These are phyloP conservation scores for Plectropomus leopardus DNA, from an alignment of 2,113 vertebrate genomes.

Conservation along the genomic window DNA sequence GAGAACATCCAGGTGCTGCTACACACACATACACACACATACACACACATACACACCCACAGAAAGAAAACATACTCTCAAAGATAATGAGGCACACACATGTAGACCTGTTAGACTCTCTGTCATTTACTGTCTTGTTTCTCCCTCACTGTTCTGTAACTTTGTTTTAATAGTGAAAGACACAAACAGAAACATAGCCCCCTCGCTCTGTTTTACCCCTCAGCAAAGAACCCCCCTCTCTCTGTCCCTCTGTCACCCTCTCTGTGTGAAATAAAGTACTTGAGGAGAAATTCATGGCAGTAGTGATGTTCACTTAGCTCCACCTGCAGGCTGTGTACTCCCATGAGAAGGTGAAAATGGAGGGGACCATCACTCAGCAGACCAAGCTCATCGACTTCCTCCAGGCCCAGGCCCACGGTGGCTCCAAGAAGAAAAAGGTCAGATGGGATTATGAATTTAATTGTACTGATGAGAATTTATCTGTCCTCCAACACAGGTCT, in stretches of 20 bases:
- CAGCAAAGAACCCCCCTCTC: not conserved
- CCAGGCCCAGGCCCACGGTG: constrained; percentile 97
- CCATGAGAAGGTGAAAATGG: constrained; percentile 99
- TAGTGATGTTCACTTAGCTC: constrained; percentile 84
- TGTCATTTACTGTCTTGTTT: constrained; percentile 37
- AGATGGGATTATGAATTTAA: constrained; percentile 44
- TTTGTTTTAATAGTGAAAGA: constrained; percentile 1
- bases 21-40: constrained; percentile 35
- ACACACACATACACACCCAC: not conserved
- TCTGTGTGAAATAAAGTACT: constrained; percentile 70
- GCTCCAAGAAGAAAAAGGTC: constrained; percentile 99
- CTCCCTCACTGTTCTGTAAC: constrained; percentile 28
- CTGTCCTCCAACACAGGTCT: not conserved
- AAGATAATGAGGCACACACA: not conserved
- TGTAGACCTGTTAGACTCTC: not conserved
- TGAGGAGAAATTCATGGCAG: constrained; percentile 81
- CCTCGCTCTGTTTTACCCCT: constrained; percentile 5
- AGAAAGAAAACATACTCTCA: not conserved
- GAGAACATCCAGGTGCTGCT: constrained; percentile 97
- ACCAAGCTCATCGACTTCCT: constrained; percentile 99
- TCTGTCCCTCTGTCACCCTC: constrained; percentile 53
- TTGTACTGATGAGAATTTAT: not conserved
- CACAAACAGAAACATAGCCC: not conserved
- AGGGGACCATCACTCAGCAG: constrained; percentile 99
- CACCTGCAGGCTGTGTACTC: constrained; percentile 95